These are phyloP conservation scores for Toxotes jaculatrix DNA, from an alignment of 2,113 vertebrate genomes.

Conservation along the genomic window DNA sequence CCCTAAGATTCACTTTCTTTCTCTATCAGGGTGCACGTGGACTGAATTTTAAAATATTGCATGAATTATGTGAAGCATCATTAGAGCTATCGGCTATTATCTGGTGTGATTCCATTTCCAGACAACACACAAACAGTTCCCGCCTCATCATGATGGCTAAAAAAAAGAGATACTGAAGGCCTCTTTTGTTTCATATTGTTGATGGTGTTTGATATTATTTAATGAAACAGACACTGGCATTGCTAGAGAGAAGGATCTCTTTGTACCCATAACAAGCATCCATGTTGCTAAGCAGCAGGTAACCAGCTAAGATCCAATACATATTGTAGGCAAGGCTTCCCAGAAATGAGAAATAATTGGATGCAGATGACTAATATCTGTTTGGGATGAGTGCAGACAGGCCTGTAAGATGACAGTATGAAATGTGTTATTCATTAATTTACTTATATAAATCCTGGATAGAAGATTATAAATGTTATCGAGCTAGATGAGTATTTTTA, in stretches of 20 bases:
- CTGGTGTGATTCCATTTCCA: neutral
- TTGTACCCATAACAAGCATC: slow-evolving; percentile 33
- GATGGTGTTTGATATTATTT: slow-evolving; percentile 27
- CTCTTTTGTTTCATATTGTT: neutral
- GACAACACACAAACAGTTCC: neutral
- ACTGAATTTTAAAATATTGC: slow-evolving; percentile 27
- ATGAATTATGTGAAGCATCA: slow-evolving; percentile 27
- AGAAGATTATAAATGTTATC: neutral
- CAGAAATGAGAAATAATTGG: slow-evolving; percentile 67
- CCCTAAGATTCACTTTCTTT: slow-evolving; percentile 50
- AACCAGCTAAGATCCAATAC: slow-evolving; percentile 44
- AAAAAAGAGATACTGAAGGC: neutral
- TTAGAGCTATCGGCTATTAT: slow-evolving; percentile 7
- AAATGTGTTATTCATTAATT: slow-evolving; percentile 28
- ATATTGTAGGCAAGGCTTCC: slow-evolving; percentile 45
- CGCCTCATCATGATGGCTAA: neutral
- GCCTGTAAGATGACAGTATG: slow-evolving; percentile 34
- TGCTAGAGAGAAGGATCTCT: slow-evolving; percentile 40
- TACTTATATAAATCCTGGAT: slow-evolving; percentile 5
- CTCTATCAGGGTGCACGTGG: slow-evolving; percentile 4
- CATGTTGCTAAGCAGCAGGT: slow-evolving; percentile 80
- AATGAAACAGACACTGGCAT: slow-evolving; percentile 42
- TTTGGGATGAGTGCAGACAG: slow-evolving; percentile 49
- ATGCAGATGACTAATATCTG: slow-evolving; percentile 70
- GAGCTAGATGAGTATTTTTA: neutral